Percentiles rank a stretch among this genome's conserved stretches.
These are phyloP conservation scores for Elephas maximus DNA, from an alignment of 2,113 vertebrate species.

Conservation along the genomic window DNA sequence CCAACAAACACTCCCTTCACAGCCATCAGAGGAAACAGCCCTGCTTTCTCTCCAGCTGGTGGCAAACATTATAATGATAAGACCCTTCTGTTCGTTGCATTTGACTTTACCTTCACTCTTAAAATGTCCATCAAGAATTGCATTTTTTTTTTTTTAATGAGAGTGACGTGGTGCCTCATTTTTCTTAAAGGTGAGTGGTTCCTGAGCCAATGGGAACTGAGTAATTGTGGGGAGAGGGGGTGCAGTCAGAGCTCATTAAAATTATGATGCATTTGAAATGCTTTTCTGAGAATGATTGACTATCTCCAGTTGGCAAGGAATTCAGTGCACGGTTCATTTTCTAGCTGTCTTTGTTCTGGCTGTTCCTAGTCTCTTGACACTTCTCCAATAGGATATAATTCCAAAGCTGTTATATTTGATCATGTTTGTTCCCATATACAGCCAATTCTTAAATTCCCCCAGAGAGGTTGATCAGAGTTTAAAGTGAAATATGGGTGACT, in stretches of 20 bases:
- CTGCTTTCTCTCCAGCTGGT: constrained; percentile 51
- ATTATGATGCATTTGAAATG: constrained; percentile 77
- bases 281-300: constrained; percentile 78
- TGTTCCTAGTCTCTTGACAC: constrained; percentile 69
- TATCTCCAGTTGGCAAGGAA: constrained; percentile 81
- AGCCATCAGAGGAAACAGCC: background rate
- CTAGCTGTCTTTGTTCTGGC: constrained; percentile 74
- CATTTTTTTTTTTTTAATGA: constrained; percentile 75
- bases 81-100: constrained; percentile 65
- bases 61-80: constrained; percentile 71
- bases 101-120: constrained; percentile 81
- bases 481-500: constrained; percentile 72
- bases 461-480: constrained; percentile 59
- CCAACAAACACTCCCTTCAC: background rate
- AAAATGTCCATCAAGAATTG: constrained; percentile 83
- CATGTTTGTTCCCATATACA: constrained; percentile 68
- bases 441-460: constrained; percentile 68
- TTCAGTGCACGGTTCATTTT: constrained; percentile 76
- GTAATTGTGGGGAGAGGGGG: constrained; percentile 43
- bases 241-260: constrained; percentile 69
- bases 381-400: constrained; percentile 84
- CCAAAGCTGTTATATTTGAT: constrained; percentile 72
- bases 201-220: constrained; percentile 80
- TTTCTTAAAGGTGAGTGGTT: constrained; percentile 80
- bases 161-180: constrained; percentile 4